phyloP scores from a whole-genome alignment of 1,140 invertebrate species.

The Diachasma alloeum region DNA sequence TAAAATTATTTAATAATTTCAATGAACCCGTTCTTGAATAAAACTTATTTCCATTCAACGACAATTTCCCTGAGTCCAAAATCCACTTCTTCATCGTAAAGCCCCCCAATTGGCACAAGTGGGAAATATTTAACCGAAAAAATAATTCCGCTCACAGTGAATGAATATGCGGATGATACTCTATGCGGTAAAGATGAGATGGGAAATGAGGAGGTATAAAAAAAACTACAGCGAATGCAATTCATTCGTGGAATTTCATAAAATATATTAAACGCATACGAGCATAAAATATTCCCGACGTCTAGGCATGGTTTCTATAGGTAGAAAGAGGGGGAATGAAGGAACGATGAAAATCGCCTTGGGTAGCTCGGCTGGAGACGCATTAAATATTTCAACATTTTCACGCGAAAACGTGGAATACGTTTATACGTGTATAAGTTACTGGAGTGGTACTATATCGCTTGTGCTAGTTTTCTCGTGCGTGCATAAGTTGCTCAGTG shows the following conservation, averaged over 20 bases:
- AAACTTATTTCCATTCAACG: too few species aligned
- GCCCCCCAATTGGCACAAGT: too few species aligned
- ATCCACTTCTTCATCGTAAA: too few species aligned
- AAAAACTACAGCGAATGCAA: conserved; percentile 19
- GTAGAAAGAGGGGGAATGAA: neutral
- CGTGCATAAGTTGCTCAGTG: conserved; percentile 16
- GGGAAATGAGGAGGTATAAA: neutral
- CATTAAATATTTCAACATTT: conserved; percentile 30
- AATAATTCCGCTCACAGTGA: too few species aligned
- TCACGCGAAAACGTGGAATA: conserved; percentile 13
- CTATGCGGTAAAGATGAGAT: neutral
- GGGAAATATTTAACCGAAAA: too few species aligned
- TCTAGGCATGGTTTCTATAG: conserved; percentile 1
- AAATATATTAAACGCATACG: conserved; percentile 33
- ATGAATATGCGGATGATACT: neutral
- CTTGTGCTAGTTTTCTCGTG: conserved; percentile 1
- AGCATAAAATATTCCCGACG: conserved; percentile 26
- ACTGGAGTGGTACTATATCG: conserved; percentile 3
- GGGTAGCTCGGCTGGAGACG: conserved; percentile 7
- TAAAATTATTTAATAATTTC: too few species aligned
- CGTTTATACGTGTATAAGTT: conserved; percentile 9
- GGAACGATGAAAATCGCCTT: conserved; percentile 15
- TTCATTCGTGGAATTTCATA: conserved; percentile 35
- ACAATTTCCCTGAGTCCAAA: too few species aligned
- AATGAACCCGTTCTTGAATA: too few species aligned